A percentile compares a stretch with the other conserved stretches of the same genome.
Evolutionary conservation across 1,140 invertebrate genomes (phyloP).

Genomic region (Plutomurus gul): DNA sequence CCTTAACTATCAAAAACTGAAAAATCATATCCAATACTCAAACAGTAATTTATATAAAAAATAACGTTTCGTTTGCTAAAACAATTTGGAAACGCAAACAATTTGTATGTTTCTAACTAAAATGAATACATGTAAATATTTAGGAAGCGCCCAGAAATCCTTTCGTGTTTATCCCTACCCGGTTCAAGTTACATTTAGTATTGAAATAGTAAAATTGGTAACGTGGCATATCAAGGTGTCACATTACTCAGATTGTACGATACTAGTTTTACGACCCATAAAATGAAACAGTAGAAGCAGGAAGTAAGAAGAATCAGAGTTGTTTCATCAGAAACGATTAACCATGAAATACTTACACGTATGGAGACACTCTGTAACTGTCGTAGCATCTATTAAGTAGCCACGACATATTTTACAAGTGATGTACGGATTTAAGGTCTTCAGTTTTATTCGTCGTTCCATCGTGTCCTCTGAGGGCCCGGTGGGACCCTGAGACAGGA

Average conservation of each 20-base stretch:
- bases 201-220: no score
- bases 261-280: background rate
- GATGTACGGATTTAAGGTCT: constrained; percentile 88
- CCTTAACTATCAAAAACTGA: constrained; percentile 95
- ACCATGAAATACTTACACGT: constrained; percentile 75
- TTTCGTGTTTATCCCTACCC: no score
- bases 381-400: constrained; percentile 95
- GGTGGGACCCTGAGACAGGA: background rate
- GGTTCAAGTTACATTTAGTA: no score
- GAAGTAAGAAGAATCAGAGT: constrained; percentile 23
- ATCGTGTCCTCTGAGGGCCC: constrained; percentile 56
- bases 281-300: constrained; percentile 10
- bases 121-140: no score
- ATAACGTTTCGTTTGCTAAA: no score
- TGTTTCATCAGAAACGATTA: background rate
- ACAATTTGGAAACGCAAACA: no score
- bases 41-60: no score
- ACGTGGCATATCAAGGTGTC: no score
- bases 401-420: constrained; percentile 95
- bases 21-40: no score
- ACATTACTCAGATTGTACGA: no score
- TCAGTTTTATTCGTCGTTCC: constrained; percentile 88
- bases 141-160: no score
- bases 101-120: no score
- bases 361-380: constrained; percentile 96